Evolutionary conservation across 2,888 invertebrate genomes (phyloP), one percentile per base, ranked within the genome.

Genomic region (Cordilura impudica): DNA sequence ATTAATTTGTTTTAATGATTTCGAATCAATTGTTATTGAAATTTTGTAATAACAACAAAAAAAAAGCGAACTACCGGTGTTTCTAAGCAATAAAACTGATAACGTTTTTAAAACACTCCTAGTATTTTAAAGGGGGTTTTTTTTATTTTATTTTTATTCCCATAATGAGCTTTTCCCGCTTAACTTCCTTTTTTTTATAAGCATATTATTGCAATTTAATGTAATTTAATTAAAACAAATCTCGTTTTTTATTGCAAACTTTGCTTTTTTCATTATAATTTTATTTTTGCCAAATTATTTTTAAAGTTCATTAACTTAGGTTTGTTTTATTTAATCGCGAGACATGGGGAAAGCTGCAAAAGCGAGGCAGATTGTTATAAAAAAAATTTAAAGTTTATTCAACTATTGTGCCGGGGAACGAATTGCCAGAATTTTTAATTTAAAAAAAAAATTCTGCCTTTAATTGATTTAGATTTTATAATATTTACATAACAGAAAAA

Each of bases 311-410:
- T 35, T 72, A 35, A 7, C 63, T 43, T 43, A 43, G 29, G 8
- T 8, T 31, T 39, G n/a, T 7, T 39, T 2, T 39, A 39, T 6
- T 12, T 35, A 35, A 12, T 35, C n/a, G n/a, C 6, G 29, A 35
- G 12, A 35, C 10, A 12, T 12, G 29, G 29, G n/a, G 45, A 19
- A 35, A 53, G 6, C 18, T 12, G 18, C 12, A n/a, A 21, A 14
- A 16, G 14, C 5, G 19, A 12, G 14, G n/a, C 23, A 43, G 54
- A 54, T 39, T 39, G 35, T 39, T n/a, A n/a, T 39, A 4, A n/a
- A n/a, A n/a, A 21, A 51, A 31, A 14, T 35, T 47, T 31, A 69
- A 69, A 56, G 69, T 69, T 69, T 69, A 69, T 69, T 69, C 69
- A 69, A 69, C 69, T 69, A 58, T 47, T 21, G 19, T 31, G 31